These are phyloP conservation scores for Gymnothorax javanicus DNA, from an alignment of 2,797 vertebrate species.

Conservation along the genomic window DNA sequence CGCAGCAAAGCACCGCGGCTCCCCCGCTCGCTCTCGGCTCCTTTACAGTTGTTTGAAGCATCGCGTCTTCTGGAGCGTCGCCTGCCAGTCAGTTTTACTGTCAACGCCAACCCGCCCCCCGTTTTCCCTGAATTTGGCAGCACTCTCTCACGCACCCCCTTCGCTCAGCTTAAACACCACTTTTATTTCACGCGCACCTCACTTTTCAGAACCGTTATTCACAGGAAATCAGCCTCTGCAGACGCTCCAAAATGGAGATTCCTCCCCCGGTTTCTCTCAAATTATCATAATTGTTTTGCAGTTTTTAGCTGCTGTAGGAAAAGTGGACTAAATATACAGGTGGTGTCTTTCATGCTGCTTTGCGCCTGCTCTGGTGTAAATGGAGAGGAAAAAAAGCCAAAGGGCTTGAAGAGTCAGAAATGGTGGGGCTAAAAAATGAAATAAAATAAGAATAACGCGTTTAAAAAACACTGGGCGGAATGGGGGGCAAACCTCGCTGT, in stretches of 20 bases:
- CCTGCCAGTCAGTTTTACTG: neutral
- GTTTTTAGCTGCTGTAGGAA: neutral
- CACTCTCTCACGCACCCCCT: neutral
- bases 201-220: neutral
- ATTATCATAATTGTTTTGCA: neutral
- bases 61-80: neutral
- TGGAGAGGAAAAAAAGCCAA: neutral
- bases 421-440: neutral
- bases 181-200: neutral
- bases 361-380: neutral
- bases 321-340: neutral
- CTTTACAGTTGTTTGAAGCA: neutral
- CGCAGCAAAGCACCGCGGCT: neutral
- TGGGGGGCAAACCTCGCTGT: conserved; percentile 37
- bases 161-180: neutral
- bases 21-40: neutral
- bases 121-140: neutral
- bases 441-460: neutral
- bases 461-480: neutral
- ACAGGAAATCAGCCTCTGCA: neutral
- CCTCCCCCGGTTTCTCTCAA: neutral
- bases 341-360: neutral
- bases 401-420: neutral
- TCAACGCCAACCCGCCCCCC: neutral
- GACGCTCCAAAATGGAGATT: neutral